phyloP scores from a whole-genome alignment of 2,113 vertebrate species.

The Anarhynchus alexandrinus region DNA sequence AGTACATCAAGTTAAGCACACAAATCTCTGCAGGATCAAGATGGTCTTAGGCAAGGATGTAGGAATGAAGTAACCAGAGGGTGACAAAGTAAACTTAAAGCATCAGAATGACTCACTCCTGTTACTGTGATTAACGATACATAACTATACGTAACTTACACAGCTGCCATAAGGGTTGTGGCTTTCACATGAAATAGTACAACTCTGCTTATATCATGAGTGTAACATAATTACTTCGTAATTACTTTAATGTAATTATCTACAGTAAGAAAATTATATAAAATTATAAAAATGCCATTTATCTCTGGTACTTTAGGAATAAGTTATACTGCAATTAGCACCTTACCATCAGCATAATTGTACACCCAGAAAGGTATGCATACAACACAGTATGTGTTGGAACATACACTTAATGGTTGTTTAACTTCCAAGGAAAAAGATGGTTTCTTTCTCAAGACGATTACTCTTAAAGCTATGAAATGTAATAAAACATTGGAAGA shows the following conservation, averaged over 20 bases:
- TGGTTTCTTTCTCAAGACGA: neutral
- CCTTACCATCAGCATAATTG: neutral
- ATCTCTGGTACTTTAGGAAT: neutral
- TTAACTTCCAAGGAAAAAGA: neutral
- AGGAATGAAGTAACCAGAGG: neutral
- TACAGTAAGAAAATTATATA: neutral
- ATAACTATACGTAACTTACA: neutral
- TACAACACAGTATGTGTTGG: neutral
- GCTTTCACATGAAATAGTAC: neutral
- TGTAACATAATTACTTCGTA: neutral
- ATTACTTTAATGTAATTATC: neutral
- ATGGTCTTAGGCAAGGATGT: neutral
- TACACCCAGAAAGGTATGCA: neutral
- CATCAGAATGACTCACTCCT: neutral
- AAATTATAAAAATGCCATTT: neutral
- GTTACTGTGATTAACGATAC: neutral
- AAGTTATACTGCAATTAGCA: neutral
- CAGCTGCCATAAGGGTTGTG: neutral
- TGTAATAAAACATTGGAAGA: neutral
- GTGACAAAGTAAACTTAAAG: neutral
- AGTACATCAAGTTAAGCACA: neutral
- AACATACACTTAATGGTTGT: neutral
- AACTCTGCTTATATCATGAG: neutral
- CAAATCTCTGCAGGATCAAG: neutral
- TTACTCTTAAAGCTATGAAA: neutral